Conservation (phyloP, 2,113 vertebrate genomes). For the Mustela lutreola region DNA sequence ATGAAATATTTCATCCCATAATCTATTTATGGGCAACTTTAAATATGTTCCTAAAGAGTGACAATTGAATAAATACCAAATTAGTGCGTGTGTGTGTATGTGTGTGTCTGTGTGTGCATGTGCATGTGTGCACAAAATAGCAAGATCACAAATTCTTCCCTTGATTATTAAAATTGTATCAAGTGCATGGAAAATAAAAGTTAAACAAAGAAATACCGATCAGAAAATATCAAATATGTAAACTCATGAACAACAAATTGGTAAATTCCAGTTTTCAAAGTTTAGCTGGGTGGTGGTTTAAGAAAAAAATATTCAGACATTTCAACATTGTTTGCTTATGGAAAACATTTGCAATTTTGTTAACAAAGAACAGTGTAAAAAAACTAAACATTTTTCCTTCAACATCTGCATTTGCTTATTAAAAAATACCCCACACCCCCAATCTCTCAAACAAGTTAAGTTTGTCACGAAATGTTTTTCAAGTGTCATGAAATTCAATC, state of each 20-base stretch:
- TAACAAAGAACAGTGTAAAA: slow-evolving; percentile 79
- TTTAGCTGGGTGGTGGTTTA: slow-evolving; percentile 70
- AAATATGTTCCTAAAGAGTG: slow-evolving; percentile 31
- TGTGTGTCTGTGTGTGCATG: neutral
- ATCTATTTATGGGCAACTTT: neutral
- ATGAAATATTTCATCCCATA: neutral
- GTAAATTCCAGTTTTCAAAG: slow-evolving; percentile 67
- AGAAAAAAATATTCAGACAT: slow-evolving; percentile 72
- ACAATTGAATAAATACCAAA: slow-evolving; percentile 27
- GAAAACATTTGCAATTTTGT: slow-evolving; percentile 81
- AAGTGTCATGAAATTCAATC: slow-evolving; percentile 63
- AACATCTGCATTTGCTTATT: slow-evolving; percentile 86
- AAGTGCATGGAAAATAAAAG: slow-evolving; percentile 40
- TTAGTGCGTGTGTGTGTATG: neutral
- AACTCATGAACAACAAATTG: slow-evolving; percentile 50
- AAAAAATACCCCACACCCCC: slow-evolving; percentile 74
- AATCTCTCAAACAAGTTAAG: slow-evolving; percentile 69
- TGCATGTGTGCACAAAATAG: neutral
- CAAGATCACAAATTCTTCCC: neutral
- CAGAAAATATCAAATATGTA: slow-evolving; percentile 52
- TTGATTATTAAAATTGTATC: slow-evolving; percentile 54
- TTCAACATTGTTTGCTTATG: slow-evolving; percentile 81
- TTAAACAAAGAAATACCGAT: slow-evolving; percentile 16
- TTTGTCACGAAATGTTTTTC: slow-evolving; percentile 76
- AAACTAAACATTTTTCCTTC: slow-evolving; percentile 76